These are phyloP conservation scores for Aegypius monachus DNA, from an alignment of 2,113 vertebrate genomes.

Conservation along the genomic window DNA sequence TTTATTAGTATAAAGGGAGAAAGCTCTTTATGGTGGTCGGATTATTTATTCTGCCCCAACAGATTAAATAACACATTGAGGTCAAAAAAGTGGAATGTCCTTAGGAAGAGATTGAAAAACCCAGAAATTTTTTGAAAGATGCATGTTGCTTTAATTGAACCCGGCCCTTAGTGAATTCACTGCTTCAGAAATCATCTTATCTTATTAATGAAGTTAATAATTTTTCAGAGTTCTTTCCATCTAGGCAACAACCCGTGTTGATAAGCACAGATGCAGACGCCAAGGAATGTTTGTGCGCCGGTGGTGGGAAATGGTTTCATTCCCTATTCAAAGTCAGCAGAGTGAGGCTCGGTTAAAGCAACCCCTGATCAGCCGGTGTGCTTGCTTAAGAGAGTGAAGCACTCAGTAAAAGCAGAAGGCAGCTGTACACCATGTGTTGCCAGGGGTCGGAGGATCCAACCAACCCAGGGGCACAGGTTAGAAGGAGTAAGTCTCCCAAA, in stretches of 20 bases:
- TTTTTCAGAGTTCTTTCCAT: neutral
- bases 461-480: too few relatives aligned
- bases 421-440: neutral
- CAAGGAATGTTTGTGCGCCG: too few relatives aligned
- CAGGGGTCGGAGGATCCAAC: neutral
- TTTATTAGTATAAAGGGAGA: neutral
- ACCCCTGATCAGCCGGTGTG: neutral
- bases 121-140: neutral
- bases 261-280: neutral
- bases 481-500: neutral
- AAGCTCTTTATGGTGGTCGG: neutral
- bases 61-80: neutral
- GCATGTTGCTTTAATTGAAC: rapidly evolving
- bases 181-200: neutral
- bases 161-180: neutral
- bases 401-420: too few relatives aligned
- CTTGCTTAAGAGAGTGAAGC: too few relatives aligned
- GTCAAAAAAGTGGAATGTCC: neutral
- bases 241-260: neutral
- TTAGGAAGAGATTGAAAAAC: neutral
- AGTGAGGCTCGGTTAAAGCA: neutral
- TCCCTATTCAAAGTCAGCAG: neutral
- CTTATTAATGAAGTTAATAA: neutral
- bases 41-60: neutral
- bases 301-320: neutral